Evolutionary conservation across 2,797 vertebrate genomes (phyloP).

Genomic region (Pogonophryne albipinna): DNA sequence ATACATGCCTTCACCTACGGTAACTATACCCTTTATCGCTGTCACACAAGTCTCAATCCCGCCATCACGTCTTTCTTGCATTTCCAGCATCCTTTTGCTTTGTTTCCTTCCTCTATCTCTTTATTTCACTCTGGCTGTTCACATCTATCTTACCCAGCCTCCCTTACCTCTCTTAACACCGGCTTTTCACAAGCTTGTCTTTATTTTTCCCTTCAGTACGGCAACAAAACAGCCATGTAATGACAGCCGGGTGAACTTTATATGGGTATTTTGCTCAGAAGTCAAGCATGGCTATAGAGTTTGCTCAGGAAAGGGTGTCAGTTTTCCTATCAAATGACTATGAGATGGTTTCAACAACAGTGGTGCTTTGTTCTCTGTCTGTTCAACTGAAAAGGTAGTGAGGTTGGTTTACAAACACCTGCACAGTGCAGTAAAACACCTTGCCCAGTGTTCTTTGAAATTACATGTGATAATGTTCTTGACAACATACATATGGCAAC

Average conservation of each 20-base stretch:
- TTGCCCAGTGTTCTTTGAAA: not conserved
- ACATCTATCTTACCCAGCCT: not conserved
- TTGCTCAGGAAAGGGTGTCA: constrained; percentile 17
- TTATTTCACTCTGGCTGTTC: constrained; percentile 10
- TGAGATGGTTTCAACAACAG: constrained; percentile 1
- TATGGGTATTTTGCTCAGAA: constrained; percentile 22
- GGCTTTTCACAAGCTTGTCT: constrained; percentile 9
- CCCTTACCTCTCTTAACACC: constrained; percentile 8
- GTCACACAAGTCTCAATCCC: constrained; percentile 19
- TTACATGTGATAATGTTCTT: not conserved
- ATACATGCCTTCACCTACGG: constrained; percentile 52
- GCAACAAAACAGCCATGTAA: constrained; percentile 6
- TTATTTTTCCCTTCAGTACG: not conserved
- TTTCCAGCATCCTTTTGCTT: not conserved
- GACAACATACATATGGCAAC: too few species aligned
- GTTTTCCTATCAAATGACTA: constrained; percentile 21
- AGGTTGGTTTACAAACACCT: not conserved
- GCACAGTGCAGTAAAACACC: not conserved
- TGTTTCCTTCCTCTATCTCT: constrained; percentile 1
- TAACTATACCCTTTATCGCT: constrained; percentile 62
- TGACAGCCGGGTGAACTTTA: constrained; percentile 30
- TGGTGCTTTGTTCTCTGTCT: not conserved
- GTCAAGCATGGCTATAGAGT: constrained; percentile 24
- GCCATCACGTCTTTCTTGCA: constrained; percentile 6
- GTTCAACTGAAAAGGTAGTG: not conserved